Conservation (phyloP, 2,888 invertebrate genomes). For the Beris morrisii region DNA sequence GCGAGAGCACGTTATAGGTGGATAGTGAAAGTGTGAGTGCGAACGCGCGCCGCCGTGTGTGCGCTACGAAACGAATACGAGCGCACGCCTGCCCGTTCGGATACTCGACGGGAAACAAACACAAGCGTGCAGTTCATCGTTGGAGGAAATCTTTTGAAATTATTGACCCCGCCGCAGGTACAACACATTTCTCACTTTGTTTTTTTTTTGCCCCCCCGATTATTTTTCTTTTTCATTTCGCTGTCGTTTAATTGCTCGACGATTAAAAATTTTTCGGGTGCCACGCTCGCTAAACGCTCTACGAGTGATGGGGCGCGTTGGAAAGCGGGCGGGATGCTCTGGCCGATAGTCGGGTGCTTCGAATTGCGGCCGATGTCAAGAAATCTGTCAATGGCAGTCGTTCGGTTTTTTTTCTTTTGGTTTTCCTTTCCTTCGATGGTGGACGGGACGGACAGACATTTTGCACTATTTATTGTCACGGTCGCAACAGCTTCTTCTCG, state of each 20-base stretch:
- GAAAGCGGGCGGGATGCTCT: conserved; percentile 1
- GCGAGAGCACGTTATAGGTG: conserved; percentile 17
- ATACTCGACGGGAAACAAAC: conserved; percentile 3
- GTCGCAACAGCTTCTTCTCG: too few species aligned
- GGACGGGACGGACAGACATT: too few species aligned
- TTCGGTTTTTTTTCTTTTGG: too few species aligned
- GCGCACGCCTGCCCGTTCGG: conserved; percentile 8
- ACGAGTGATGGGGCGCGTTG: background rate
- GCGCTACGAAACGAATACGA: conserved; percentile 1
- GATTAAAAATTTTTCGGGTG: conserved; percentile 16
- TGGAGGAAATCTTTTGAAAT: conserved; percentile 43
- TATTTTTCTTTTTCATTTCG: conserved; percentile 12
- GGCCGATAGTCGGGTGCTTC: background rate
- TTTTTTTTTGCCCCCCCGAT: background rate
- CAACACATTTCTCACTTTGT: conserved; percentile 38
- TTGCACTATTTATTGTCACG: too few species aligned
- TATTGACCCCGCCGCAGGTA: conserved; percentile 43
- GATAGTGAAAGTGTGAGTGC: conserved; percentile 16
- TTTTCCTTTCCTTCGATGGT: too few species aligned
- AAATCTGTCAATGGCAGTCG: too few species aligned
- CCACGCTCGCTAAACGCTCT: conserved; percentile 18
- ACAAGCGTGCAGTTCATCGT: conserved; percentile 4
- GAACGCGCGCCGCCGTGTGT: conserved; percentile 12
- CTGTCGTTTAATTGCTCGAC: background rate
- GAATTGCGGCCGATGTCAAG: too few species aligned